A percentile compares a stretch with the other conserved stretches of the same genome.
These are phyloP conservation scores for Betta splendens DNA, from an alignment of 2,797 vertebrate species.

Conservation along the genomic window DNA sequence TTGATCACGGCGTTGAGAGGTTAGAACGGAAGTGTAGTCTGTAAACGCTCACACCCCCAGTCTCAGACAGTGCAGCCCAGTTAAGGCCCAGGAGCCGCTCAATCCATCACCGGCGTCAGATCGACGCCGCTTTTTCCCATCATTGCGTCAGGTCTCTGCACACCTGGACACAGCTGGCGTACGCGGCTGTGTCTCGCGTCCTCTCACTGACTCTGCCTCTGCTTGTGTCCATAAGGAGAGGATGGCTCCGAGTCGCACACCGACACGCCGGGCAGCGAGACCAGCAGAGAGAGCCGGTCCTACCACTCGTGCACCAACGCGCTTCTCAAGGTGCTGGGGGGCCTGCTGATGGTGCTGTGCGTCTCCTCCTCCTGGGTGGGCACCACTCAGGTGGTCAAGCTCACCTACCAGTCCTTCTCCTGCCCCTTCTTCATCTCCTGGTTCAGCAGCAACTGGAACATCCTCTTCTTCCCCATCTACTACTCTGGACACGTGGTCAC, in stretches of 20 bases:
- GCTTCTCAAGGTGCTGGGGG: slow-evolving; percentile 91
- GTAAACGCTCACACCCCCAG: slow-evolving; percentile 50
- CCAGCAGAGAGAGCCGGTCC: slow-evolving; percentile 83
- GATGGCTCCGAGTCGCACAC: slow-evolving; percentile 88
- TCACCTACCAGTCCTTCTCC: slow-evolving; percentile 98
- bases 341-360: slow-evolving; percentile 92
- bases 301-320: slow-evolving; percentile 86
- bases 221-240: slow-evolving; percentile 81
- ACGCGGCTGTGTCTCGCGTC: no score
- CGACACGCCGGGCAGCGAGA: slow-evolving; percentile 86
- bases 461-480: slow-evolving; percentile 98
- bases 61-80: slow-evolving; percentile 32
- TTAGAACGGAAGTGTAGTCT: slow-evolving; percentile 73
- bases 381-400: slow-evolving; percentile 96
- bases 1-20: slow-evolving; percentile 78
- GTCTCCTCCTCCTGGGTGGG: slow-evolving; percentile 98
- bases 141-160: slow-evolving; percentile 65
- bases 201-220: no score
- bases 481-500: slow-evolving; percentile 93
- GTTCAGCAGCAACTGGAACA: slow-evolving; percentile 99
- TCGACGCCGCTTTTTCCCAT: slow-evolving; percentile 9
- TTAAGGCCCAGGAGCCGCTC: slow-evolving; percentile 29
- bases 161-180: slow-evolving; percentile 43
- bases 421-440: slow-evolving; percentile 99
- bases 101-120: slow-evolving; percentile 20